Evolutionary conservation across 2,797 vertebrate species (phyloP).

Genomic region (Lacerta viridis): DNA sequence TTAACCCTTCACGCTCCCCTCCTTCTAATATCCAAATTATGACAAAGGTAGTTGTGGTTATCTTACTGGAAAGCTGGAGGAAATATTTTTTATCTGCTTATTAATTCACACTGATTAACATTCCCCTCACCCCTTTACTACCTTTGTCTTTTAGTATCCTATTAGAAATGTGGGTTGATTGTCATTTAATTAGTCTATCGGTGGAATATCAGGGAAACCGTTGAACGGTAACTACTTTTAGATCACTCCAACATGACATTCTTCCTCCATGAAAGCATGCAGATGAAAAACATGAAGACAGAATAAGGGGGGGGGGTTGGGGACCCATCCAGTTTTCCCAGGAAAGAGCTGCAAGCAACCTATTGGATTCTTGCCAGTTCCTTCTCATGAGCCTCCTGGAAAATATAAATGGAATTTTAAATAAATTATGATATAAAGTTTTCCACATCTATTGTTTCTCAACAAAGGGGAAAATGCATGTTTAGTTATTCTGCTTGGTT

Average conservation of each 20-base stretch:
- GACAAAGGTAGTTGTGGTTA: neutral
- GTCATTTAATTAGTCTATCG: neutral
- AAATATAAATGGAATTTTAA: neutral
- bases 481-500: neutral
- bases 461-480: neutral
- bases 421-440: neutral
- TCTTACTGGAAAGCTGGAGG: neutral
- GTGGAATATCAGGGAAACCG: neutral
- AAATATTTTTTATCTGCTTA: neutral
- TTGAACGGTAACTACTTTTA: neutral
- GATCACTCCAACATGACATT: neutral
- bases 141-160: slow-evolving; percentile 3
- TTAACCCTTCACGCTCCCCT: neutral
- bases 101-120: slow-evolving; percentile 1
- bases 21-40: neutral
- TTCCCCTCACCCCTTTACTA: neutral
- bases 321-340: neutral
- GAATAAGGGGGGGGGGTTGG: neutral
- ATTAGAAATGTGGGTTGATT: neutral
- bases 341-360: neutral
- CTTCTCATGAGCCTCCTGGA: neutral
- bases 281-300: neutral
- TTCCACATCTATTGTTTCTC: neutral
- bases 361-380: neutral
- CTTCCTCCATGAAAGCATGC: neutral